A percentile compares a stretch with the other conserved stretches of the same genome.
These are phyloP conservation scores for Melanophora roralis DNA, from an alignment of 2,888 invertebrate genomes.

Conservation along the genomic window DNA sequence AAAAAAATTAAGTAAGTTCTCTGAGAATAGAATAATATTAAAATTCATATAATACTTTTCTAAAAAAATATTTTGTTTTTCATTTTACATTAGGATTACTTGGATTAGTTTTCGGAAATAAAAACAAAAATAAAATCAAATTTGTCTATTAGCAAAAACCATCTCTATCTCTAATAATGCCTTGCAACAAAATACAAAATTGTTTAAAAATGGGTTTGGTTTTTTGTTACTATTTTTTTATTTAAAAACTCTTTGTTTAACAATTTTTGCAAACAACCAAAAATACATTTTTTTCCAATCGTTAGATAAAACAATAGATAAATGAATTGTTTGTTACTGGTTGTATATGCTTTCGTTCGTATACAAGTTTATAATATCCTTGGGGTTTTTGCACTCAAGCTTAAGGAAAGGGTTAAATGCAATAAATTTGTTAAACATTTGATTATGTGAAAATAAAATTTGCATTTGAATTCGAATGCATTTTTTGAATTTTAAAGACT, in stretches of 20 bases:
- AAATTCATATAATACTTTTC: not conserved
- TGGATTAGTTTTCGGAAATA: not conserved
- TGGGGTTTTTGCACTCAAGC: not conserved
- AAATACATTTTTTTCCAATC: not conserved
- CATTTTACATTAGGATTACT: not conserved
- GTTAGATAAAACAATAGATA: not conserved
- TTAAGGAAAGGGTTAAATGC: not conserved
- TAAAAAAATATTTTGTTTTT: not conserved
- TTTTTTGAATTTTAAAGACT: not conserved
- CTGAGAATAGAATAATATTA: not conserved
- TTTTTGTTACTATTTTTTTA: not conserved
- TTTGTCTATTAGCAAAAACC: not conserved
- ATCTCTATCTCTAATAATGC: not conserved
- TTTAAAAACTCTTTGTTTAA: not conserved
- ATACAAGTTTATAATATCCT: conserved; percentile 1
- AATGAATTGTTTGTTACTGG: not conserved
- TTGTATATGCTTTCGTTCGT: not conserved
- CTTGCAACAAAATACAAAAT: conserved; percentile 17
- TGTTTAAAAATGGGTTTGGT: not conserved
- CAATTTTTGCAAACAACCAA: not conserved
- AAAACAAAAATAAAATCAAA: not conserved
- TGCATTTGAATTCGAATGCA: not conserved
- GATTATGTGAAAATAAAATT: not conserved
- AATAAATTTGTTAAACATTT: not conserved
- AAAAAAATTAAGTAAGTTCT: not conserved